A percentile compares a stretch with the other conserved stretches of the same genome.
phyloP scores from a whole-genome alignment of 2,888 invertebrate species.

The Xylocampa areola region DNA sequence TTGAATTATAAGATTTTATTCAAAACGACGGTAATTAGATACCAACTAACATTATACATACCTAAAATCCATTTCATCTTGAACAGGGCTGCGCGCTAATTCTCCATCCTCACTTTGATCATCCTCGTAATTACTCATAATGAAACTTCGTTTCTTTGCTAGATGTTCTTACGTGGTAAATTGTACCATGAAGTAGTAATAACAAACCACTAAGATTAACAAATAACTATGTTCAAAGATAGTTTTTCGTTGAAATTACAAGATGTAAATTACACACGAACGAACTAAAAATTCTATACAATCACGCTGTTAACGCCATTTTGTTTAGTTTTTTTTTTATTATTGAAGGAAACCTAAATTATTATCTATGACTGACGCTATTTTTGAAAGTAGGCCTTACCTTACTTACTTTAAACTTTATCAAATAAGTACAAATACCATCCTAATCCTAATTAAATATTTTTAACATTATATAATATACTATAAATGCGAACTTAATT shows the following conservation, averaged over 20 bases:
- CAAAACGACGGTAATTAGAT: background rate
- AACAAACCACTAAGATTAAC: slow-evolving; percentile 19
- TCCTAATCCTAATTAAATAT: too few relatives aligned
- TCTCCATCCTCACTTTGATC: slow-evolving; percentile 96
- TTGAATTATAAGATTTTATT: too few relatives aligned
- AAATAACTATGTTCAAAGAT: slow-evolving; percentile 9
- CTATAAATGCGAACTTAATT: too few relatives aligned
- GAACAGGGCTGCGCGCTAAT: slow-evolving; percentile 93
- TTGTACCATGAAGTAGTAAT: slow-evolving; percentile 15
- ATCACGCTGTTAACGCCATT: slow-evolving; percentile 64
- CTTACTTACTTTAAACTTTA: too few relatives aligned
- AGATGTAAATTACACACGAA: slow-evolving; percentile 32
- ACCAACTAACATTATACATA: slow-evolving; percentile 58
- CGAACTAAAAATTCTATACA: slow-evolving; percentile 37
- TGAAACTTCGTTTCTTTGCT: slow-evolving; percentile 38
- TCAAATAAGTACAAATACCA: too few relatives aligned
- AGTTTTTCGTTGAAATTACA: slow-evolving; percentile 3
- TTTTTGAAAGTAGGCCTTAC: too few relatives aligned
- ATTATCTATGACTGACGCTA: slow-evolving; percentile 7
- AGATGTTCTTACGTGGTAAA: slow-evolving; percentile 13
- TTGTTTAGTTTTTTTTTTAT: slow-evolving; percentile 56
- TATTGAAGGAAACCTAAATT: background rate
- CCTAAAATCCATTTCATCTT: slow-evolving; percentile 90
- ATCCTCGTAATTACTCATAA: slow-evolving; percentile 90
- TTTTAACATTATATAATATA: too few relatives aligned